A percentile compares a stretch with the other conserved stretches of the same genome.
Conservation (phyloP, 1,140 invertebrate species). For the Brachystomella parvula region DNA sequence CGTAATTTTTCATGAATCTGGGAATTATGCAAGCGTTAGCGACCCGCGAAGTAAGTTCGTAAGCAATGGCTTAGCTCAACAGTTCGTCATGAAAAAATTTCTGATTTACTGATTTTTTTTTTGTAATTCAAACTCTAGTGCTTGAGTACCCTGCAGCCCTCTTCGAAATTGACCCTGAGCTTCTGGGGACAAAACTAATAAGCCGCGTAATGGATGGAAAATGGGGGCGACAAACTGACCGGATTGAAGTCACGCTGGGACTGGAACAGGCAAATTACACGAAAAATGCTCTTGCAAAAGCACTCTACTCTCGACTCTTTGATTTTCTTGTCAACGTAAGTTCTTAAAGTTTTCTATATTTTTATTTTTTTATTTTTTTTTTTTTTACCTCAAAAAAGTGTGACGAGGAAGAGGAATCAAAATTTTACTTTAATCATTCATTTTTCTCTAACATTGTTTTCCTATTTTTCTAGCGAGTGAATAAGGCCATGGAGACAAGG, state of each 20-base stretch:
- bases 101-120: background rate
- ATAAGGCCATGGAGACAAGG: constrained; percentile 55
- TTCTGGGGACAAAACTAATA: constrained; percentile 55
- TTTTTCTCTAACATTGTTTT: background rate
- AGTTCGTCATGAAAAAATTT: background rate
- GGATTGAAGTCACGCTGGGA: constrained; percentile 59
- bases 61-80: background rate
- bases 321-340: constrained; percentile 60
- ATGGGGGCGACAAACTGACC: constrained; percentile 62
- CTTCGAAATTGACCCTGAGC: constrained; percentile 53
- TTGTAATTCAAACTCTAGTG: constrained; percentile 43
- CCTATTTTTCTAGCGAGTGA: constrained; percentile 49
- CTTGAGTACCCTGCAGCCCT: constrained; percentile 58
- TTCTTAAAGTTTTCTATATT: background rate
- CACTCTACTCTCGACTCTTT: constrained; percentile 60
- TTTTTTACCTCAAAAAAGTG: no score
- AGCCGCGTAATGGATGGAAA: constrained; percentile 63
- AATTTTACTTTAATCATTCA: constrained; percentile 6
- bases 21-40: constrained; percentile 22
- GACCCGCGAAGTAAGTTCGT: constrained; percentile 14
- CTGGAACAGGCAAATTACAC: constrained; percentile 60
- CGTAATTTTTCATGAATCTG: constrained; percentile 53
- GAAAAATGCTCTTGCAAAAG: constrained; percentile 61
- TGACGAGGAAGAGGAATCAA: background rate
- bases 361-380: no score